These are phyloP conservation scores for Pundamilia nyererei DNA, from an alignment of 2,113 vertebrate species.

Conservation along the genomic window DNA sequence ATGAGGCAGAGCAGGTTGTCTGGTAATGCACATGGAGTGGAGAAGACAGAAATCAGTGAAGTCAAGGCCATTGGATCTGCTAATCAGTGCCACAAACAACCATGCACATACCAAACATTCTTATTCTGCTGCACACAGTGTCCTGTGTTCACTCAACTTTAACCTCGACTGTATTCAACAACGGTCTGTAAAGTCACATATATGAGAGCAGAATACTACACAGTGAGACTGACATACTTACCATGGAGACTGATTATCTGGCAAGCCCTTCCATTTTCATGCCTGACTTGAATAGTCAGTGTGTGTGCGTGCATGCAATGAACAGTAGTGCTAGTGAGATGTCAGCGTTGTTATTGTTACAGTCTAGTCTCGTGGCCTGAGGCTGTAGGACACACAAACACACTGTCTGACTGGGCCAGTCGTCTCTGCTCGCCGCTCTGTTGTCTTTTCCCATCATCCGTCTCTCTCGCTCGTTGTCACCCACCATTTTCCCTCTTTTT, in stretches of 20 bases:
- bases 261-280: constrained; percentile 27
- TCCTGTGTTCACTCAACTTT: neutral
- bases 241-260: constrained; percentile 14
- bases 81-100: neutral
- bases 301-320: neutral
- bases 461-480: constrained; percentile 4
- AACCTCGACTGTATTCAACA: neutral
- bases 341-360: constrained; percentile 62
- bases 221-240: constrained; percentile 27
- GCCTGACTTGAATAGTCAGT: constrained; percentile 27
- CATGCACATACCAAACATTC: neutral
- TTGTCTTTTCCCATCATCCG: constrained; percentile 55
- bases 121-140: neutral
- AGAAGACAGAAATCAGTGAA: neutral
- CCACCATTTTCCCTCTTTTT: constrained; percentile 11
- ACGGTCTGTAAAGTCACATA: neutral
- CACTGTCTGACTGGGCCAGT: constrained; percentile 56
- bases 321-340: constrained; percentile 54
- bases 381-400: constrained; percentile 66
- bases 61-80: neutral
- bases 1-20: neutral
- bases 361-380: constrained; percentile 62
- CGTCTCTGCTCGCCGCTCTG: constrained; percentile 25
- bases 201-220: neutral
- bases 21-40: neutral